Percentiles rank a stretch among this genome's conserved stretches.
These are phyloP conservation scores for Lamprotornis superbus DNA, from an alignment of 2,113 vertebrate genomes.

Conservation along the genomic window DNA sequence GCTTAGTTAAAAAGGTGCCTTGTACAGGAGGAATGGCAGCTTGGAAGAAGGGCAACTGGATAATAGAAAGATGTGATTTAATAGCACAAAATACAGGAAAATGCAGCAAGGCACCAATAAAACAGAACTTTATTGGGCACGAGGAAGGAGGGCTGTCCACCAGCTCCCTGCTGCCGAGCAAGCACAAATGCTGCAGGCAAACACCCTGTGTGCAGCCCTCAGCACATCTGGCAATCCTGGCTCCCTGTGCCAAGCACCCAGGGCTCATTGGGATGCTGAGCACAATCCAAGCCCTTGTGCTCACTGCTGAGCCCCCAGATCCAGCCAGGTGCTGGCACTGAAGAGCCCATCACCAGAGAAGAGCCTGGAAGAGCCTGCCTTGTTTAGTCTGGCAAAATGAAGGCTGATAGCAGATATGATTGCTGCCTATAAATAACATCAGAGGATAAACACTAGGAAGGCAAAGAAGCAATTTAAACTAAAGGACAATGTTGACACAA, in stretches of 20 bases:
- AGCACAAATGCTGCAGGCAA: accelerated
- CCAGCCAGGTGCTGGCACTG: background rate
- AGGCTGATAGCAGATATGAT: conserved; percentile 48
- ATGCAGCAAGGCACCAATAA: background rate
- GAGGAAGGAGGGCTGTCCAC: background rate
- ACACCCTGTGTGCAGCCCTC: accelerated
- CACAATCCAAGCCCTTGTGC: background rate
- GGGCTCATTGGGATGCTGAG: background rate
- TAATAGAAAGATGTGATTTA: background rate
- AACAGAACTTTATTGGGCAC: accelerated
- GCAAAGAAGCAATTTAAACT: conserved; percentile 51
- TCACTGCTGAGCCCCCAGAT: background rate
- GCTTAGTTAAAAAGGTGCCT: background rate
- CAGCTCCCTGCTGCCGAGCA: background rate
- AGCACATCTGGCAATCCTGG: background rate
- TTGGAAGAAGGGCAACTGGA: background rate
- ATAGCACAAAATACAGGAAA: background rate
- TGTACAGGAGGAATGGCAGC: background rate
- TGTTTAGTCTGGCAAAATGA: conserved; percentile 42
- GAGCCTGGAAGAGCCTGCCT: conserved; percentile 22
- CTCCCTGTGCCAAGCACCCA: background rate
- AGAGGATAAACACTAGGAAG: conserved; percentile 52
- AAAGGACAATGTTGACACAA: conserved; percentile 46
- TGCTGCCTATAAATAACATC: conserved; percentile 53
- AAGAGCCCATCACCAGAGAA: conserved; percentile 19